Evolutionary conservation across 2,888 invertebrate genomes (phyloP).

Genomic region (Meandrusa payeni): DNA sequence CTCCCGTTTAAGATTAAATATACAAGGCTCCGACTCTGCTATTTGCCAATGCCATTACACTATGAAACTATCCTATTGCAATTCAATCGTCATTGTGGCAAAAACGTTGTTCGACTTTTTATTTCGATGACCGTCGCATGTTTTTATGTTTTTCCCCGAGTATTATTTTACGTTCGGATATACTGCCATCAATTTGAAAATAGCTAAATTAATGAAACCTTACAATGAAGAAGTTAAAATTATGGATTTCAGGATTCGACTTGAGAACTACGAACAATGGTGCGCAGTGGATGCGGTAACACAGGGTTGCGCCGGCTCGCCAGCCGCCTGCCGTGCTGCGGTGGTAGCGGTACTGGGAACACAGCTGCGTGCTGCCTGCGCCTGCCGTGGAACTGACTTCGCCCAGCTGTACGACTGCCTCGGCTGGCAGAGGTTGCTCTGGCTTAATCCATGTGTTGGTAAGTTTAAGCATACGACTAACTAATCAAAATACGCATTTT

Average conservation of each 20-base stretch:
- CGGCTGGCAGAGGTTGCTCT: constrained; percentile 93
- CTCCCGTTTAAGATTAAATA: constrained; percentile 9
- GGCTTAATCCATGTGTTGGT: constrained; percentile 97
- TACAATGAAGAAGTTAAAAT: too few relatives aligned
- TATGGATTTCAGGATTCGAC: constrained; percentile 85
- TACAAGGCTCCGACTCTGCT: too few relatives aligned
- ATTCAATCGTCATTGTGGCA: too few relatives aligned
- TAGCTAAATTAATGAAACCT: too few relatives aligned
- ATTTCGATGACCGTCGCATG: too few relatives aligned
- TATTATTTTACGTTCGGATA: too few relatives aligned
- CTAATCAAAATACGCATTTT: too few relatives aligned
- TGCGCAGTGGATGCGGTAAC: constrained; percentile 95
- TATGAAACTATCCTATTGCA: too few relatives aligned
- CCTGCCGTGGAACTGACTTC: constrained; percentile 92
- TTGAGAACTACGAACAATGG: constrained; percentile 94
- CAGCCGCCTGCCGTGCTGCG: constrained; percentile 91
- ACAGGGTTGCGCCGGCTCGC: constrained; percentile 92
- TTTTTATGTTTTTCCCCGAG: too few relatives aligned
- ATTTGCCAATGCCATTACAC: too few relatives aligned
- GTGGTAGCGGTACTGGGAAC: constrained; percentile 94
- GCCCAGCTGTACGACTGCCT: constrained; percentile 92
- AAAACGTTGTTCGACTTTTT: too few relatives aligned
- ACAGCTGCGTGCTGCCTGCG: constrained; percentile 92
- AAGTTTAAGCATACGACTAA: constrained; percentile 54
- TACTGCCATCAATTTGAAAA: too few relatives aligned